These are phyloP conservation scores for Paramormyrops hopkinsi DNA, from an alignment of 2,797 vertebrate genomes.

Conservation along the genomic window DNA sequence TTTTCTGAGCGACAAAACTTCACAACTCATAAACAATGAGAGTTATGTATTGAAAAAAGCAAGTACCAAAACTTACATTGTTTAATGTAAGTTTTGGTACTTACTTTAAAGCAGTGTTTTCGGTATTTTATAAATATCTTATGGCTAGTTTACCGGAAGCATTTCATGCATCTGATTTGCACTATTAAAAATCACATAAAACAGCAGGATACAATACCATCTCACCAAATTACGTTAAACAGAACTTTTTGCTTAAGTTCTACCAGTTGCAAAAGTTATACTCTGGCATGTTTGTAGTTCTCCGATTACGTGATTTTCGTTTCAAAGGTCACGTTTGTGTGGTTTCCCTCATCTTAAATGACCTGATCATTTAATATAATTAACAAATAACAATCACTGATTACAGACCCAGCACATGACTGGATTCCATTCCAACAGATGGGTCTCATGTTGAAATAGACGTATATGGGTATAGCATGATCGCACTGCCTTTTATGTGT, in stretches of 20 bases:
- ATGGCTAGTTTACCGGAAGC: neutral
- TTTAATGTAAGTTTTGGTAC: neutral
- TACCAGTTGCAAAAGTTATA: neutral
- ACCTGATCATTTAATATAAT: neutral
- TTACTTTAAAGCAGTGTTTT: neutral
- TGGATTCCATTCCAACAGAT: neutral
- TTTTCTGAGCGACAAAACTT: neutral
- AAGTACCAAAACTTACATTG: neutral
- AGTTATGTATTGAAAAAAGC: neutral
- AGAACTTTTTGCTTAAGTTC: neutral
- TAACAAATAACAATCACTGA: neutral
- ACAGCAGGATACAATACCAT: neutral
- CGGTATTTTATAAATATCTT: neutral
- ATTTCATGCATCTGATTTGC: neutral
- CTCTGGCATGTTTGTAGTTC: neutral
- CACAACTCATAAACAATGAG: neutral
- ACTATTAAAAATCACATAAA: neutral
- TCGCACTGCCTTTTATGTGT: neutral
- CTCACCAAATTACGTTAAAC: neutral
- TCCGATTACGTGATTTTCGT: neutral
- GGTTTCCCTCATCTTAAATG: neutral
- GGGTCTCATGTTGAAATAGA: neutral
- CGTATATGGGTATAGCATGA: neutral
- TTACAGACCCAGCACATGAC: neutral
- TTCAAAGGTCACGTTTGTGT: neutral